Base-by-base conservation (phyloP, 2,113 vertebrate genomes). In the Dolichallabes microphthalmus region DNA sequence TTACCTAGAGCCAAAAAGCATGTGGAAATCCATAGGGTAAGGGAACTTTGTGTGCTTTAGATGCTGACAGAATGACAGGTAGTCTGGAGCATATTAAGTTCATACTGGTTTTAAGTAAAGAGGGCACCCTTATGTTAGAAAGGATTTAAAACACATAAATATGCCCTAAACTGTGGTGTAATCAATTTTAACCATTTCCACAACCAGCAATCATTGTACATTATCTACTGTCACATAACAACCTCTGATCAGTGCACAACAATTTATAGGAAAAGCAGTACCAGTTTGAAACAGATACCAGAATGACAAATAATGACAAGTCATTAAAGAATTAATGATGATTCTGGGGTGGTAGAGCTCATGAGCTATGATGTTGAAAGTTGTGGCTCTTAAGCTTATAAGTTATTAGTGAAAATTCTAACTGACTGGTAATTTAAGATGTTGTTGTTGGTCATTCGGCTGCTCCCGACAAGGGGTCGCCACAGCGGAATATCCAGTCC, bases 231-330 rank as follows among this genome's bases (percentile, higher is more conserved):
- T 50, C 15, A 52, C 15, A 53, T 66, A 68, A 66, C 63, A 20
- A 30, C 27, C 61, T 82, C 69, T 30, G 64, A 82, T 82, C 80
- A 60, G 53, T 35, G 55, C 84, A 60, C 69, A 17, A 10, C 9
- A 57, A 55, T 75, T 82, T 53, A 91, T 92, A 45, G 17, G 25
- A 69, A 69, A 79, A 78, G 32, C 20, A 12, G 6, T n/a, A n/a
- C n/a, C 17, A 53, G 39, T 77, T 66, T 19, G 7, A n/a, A 71
- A 58, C 63, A 57, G 30, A 52, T 32, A 57, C 57, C 35, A 50
- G 35, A 45, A 32, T 25, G 45, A 1, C 27, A 68, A 64, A 39
- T 39, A 63, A 25, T 27, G 20, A 50, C 45, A 75, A 13, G 13
- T 75, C 25, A 6, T 52, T 75, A 13, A 27, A 52, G 6, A 78